Percentiles rank a stretch among this genome's conserved stretches.
These are phyloP conservation scores for Microdon myrmicae DNA, from an alignment of 2,888 invertebrate species.

Conservation along the genomic window DNA sequence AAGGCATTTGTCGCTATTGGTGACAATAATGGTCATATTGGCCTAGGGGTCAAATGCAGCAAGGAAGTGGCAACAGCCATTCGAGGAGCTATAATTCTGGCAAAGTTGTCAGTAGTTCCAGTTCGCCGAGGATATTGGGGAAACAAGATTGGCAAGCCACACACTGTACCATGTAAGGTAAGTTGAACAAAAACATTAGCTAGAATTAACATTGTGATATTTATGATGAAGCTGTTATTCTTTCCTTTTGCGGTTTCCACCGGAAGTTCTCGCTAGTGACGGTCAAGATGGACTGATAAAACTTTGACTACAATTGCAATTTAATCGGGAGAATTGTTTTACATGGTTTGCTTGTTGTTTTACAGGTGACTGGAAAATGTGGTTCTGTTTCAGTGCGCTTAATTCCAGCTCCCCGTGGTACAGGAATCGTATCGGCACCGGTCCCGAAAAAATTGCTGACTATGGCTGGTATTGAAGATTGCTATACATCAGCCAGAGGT, in stretches of 20 bases:
- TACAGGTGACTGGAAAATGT: constrained; percentile 98
- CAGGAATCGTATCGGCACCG: constrained; percentile 98
- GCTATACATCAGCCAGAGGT: constrained; percentile 97
- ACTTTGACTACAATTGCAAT: too few species aligned
- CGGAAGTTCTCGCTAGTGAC: constrained; percentile 67
- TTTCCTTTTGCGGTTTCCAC: constrained; percentile 78
- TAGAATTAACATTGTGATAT: constrained; percentile 71
- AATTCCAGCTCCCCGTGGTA: constrained; percentile 99
- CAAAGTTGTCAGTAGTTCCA: constrained; percentile 97
- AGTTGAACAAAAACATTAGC: constrained; percentile 59
- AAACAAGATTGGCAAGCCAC: constrained; percentile 99
- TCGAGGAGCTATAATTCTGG: constrained; percentile 97
- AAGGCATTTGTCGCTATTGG: constrained; percentile 97
- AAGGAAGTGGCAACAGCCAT: constrained; percentile 99
- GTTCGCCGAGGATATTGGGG: constrained; percentile 99
- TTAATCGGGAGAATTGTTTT: too few species aligned
- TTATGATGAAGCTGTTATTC: constrained; percentile 59
- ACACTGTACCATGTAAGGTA: constrained; percentile 99
- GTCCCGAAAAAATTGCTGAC: constrained; percentile 98
- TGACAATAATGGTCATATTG: constrained; percentile 98
- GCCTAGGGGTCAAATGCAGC: constrained; percentile 98
- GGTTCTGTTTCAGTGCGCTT: constrained; percentile 97
- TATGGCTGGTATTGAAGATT: constrained; percentile 99
- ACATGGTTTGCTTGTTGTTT: too few species aligned
- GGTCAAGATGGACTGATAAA: constrained; percentile 69